Conservation (phyloP, 2,888 invertebrate genomes). For the Phengaris alcon region DNA sequence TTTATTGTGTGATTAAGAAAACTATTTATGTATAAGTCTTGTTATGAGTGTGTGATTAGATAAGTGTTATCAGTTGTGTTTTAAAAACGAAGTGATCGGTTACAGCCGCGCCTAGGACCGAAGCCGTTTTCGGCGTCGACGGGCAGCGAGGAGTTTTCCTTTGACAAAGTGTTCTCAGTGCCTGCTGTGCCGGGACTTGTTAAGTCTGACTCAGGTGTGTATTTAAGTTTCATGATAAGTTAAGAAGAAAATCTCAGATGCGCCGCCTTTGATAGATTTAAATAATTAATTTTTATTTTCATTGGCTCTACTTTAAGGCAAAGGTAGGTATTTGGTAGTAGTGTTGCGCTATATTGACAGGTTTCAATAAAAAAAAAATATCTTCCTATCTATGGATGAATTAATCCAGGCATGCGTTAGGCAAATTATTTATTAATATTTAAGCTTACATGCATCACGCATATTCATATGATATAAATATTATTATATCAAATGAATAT, state of each 20-base stretch:
- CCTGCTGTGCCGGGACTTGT: conserved; percentile 83
- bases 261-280: neutral
- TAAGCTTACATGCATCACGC: no score
- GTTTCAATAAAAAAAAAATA: no score
- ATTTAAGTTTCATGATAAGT: neutral
- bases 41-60: neutral
- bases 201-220: conserved; percentile 53
- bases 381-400: no score
- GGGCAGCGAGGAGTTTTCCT: conserved; percentile 85
- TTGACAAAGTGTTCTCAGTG: conserved; percentile 90
- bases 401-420: no score
- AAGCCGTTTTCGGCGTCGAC: conserved; percentile 91
- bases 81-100: conserved; percentile 23
- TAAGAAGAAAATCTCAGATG: neutral
- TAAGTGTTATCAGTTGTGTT: neutral
- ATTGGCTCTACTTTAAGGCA: neutral
- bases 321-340: neutral
- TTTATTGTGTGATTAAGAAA: neutral
- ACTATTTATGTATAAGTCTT: neutral
- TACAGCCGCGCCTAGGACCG: conserved; percentile 89
- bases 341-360: no score
- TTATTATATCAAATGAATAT: no score
- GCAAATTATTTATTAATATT: no score
- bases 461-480: no score
- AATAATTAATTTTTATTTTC: neutral